phyloP scores from a whole-genome alignment of 1,140 invertebrate genomes.

The Saccostrea echinata region DNA sequence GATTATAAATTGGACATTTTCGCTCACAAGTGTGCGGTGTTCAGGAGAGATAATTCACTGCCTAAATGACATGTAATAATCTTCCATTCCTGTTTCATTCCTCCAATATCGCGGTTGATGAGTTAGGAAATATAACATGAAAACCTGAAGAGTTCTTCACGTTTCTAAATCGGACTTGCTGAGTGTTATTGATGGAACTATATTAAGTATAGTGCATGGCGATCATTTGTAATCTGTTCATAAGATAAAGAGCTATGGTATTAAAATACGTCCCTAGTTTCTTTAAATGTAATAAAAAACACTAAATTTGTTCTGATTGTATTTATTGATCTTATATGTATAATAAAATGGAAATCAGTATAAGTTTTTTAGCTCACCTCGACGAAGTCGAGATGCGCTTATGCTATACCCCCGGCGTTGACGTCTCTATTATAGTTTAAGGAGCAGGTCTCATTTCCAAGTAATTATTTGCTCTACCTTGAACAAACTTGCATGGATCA shows the following conservation, averaged over 20 bases:
- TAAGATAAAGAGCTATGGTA: background rate
- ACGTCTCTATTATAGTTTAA: too few species aligned
- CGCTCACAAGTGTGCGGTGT: background rate
- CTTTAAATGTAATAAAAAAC: too few species aligned
- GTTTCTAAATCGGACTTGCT: background rate
- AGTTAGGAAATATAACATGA: background rate
- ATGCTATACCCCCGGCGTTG: too few species aligned
- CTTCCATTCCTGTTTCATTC: background rate
- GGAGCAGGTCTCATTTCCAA: too few species aligned
- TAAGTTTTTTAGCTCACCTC: too few species aligned
- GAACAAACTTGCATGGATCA: too few species aligned
- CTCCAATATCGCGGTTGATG: background rate
- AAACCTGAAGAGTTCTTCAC: background rate
- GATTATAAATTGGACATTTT: background rate
- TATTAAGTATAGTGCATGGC: background rate
- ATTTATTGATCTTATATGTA: too few species aligned
- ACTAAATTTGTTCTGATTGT: too few species aligned
- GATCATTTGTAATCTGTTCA: background rate
- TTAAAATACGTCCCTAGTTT: too few species aligned
- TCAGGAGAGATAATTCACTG: constrained; percentile 10
- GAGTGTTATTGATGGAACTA: background rate
- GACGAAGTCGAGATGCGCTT: too few species aligned
- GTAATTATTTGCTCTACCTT: too few species aligned
- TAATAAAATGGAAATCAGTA: too few species aligned
- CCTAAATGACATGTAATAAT: background rate